A percentile compares a stretch with the other conserved stretches of the same genome.
Evolutionary conservation across 2,888 invertebrate genomes (phyloP).

Genomic region (Pachymerium ferrugineum): DNA sequence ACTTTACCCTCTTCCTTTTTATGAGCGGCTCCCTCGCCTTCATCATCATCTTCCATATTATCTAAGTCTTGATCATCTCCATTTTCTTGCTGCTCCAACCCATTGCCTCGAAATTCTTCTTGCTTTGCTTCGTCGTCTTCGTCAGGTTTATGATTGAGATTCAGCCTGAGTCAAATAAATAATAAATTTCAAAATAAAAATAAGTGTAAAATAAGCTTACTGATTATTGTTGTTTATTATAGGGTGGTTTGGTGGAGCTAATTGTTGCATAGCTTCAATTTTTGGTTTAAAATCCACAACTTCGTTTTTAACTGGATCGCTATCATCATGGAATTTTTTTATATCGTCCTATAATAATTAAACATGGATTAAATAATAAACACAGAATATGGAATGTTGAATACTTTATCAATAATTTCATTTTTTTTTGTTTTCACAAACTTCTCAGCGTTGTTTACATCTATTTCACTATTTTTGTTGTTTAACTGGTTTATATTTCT

Average conservation of each 20-base stretch:
- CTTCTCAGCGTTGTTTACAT: background rate
- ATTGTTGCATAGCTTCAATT: background rate
- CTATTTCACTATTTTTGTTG: no score
- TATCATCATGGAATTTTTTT: background rate
- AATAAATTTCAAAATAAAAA: background rate
- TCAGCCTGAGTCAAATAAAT: background rate
- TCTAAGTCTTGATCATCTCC: constrained; percentile 34
- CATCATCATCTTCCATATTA: constrained; percentile 34
- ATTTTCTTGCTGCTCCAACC: constrained; percentile 35
- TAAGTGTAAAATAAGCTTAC: background rate
- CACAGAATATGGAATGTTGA: background rate
- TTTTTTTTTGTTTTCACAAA: background rate
- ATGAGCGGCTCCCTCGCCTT: background rate
- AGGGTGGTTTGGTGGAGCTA: background rate
- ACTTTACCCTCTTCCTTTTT: constrained; percentile 12
- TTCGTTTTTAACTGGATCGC: background rate
- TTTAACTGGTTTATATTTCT: no score
- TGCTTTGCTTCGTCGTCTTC: constrained; percentile 11
- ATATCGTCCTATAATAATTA: background rate
- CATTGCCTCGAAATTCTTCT: constrained; percentile 20
- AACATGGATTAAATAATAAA: background rate
- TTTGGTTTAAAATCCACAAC: background rate
- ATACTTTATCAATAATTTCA: background rate
- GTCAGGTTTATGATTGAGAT: background rate
- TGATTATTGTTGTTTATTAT: background rate